Conservation (phyloP, 2,888 invertebrate genomes). For the Drosophila mettleri region DNA sequence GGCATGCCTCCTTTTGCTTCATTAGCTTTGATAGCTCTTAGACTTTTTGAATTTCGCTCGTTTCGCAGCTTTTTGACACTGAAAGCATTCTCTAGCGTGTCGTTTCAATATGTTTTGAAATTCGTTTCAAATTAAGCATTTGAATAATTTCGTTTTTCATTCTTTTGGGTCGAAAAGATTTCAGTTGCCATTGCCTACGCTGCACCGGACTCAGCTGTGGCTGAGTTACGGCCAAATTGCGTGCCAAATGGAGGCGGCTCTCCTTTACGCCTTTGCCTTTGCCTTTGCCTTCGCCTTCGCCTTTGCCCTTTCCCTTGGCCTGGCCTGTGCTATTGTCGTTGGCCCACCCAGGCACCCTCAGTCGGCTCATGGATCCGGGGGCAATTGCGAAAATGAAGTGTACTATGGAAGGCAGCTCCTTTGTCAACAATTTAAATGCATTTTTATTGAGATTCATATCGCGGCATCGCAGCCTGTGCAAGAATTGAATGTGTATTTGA, state of each 20-base stretch:
- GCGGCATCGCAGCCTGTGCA: constrained; percentile 59
- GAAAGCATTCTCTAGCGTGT: constrained; percentile 35
- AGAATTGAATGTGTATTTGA: constrained; percentile 73
- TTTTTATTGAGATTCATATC: constrained; percentile 83
- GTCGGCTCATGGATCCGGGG: constrained; percentile 10
- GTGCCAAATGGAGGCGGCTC: constrained; percentile 57
- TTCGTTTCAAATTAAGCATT: constrained; percentile 68
- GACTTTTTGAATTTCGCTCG: background rate
- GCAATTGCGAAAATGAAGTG: constrained; percentile 51
- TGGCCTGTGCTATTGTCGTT: constrained; percentile 30
- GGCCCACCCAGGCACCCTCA: constrained; percentile 3
- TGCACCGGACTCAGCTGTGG: constrained; percentile 62
- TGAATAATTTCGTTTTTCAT: constrained; percentile 54
- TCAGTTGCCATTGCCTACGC: background rate
- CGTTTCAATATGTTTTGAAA: constrained; percentile 64
- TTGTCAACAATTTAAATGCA: constrained; percentile 84
- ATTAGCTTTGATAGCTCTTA: background rate
- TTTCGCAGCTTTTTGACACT: background rate
- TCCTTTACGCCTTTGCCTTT: constrained; percentile 28
- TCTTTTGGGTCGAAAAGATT: constrained; percentile 3
- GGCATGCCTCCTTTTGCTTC: background rate
- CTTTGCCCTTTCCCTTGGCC: constrained; percentile 26
- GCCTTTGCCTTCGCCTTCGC: constrained; percentile 29
- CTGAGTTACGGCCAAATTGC: constrained; percentile 72
- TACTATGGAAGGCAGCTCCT: constrained; percentile 52